Conservation (phyloP, 2,113 vertebrate species). For the Murina feae region DNA sequence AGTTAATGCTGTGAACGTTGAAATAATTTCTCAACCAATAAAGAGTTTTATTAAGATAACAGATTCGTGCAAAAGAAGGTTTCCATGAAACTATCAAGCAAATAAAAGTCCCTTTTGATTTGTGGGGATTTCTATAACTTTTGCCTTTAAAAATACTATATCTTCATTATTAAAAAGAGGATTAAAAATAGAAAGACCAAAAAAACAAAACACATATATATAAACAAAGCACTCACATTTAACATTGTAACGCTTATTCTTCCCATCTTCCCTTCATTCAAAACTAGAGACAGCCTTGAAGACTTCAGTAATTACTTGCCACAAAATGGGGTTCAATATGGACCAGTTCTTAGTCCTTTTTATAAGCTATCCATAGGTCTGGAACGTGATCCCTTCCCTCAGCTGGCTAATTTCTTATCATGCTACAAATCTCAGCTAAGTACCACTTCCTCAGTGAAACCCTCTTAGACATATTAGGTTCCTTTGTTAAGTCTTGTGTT, state of each 20-base stretch:
- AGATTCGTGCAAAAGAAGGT: neutral
- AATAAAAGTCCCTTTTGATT: constrained; percentile 5
- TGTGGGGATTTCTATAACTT: neutral
- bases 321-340: neutral
- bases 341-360: neutral
- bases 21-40: constrained; percentile 14
- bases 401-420: neutral
- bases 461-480: neutral
- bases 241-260: neutral
- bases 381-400: neutral
- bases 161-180: neutral
- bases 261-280: neutral
- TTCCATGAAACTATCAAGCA: neutral
- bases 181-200: neutral
- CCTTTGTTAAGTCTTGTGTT: neutral
- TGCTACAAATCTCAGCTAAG: neutral
- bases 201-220: neutral
- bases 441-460: neutral
- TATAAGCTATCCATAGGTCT: neutral
- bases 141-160: neutral
- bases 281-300: neutral
- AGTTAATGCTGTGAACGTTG: neutral
- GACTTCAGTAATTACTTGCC: neutral
- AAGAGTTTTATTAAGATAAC: constrained; percentile 3
- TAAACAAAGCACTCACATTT: neutral